Conservation (phyloP, 2,888 invertebrate species). For the Brenthis daphne region DNA sequence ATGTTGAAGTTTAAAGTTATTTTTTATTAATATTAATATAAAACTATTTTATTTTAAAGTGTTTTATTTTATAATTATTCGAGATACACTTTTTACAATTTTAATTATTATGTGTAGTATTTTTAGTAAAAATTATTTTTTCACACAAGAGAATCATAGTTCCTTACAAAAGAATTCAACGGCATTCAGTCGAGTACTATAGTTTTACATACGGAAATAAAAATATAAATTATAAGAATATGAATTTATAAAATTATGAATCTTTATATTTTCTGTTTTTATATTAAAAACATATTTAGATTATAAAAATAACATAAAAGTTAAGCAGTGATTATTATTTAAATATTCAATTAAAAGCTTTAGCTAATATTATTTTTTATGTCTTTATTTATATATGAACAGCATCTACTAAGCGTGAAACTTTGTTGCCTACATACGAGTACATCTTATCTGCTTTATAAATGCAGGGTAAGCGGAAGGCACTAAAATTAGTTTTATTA, state of each 20-base stretch:
- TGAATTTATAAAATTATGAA: not conserved
- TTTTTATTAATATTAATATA: no score
- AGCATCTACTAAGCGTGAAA: no score
- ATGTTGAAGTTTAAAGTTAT: not conserved
- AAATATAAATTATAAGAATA: not conserved
- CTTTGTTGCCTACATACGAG: not conserved
- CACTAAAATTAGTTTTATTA: constrained; percentile 55
- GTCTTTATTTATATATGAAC: not conserved
- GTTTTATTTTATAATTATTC: no score
- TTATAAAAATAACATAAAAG: not conserved
- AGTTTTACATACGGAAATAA: no score
- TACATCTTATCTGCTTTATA: constrained; percentile 54
- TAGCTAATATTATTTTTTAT: not conserved
- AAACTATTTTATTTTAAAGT: no score
- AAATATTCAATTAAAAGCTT: not conserved
- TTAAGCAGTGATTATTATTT: not conserved
- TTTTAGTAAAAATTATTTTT: not conserved
- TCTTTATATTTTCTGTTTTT: not conserved
- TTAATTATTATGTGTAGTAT: not conserved
- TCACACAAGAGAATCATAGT: not conserved
- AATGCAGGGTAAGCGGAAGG: constrained; percentile 59
- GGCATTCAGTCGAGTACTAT: constrained; percentile 32
- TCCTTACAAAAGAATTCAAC: constrained; percentile 55
- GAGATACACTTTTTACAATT: no score
- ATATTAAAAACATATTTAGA: not conserved